Evolutionary conservation across 1,140 invertebrate species (phyloP), one percentile per base, ranked within the genome.

Genomic region (Drosophila parabipectinata): DNA sequence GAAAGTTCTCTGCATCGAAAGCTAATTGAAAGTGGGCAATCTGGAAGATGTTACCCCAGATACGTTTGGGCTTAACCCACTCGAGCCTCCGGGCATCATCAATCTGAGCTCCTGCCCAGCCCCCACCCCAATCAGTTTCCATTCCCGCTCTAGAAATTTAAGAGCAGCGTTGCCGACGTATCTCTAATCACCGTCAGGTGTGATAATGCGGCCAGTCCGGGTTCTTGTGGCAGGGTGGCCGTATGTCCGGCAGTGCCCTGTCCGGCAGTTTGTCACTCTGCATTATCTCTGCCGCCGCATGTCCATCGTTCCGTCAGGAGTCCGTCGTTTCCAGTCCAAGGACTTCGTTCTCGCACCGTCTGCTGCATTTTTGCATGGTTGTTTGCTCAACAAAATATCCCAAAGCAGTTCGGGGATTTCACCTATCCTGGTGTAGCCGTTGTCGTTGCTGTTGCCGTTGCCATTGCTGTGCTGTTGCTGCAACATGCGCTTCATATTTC

Each of bases 361-460:
- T 74, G 78, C 52, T 81, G 77, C 74, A 81, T 81, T 87, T 87
- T 77, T 81, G 74, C 82, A 78, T 78, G 76, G 56, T 41, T 74
- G 81, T 87, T 76, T 81, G 81, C 60, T 75, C 82, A 67, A 61
- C 73, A 74, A 77, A 84, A 85, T 85, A 64, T 74, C 81, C 81
- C 55, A 53, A 87, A 87, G 77, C 82, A 87, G 77, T 85, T 71
- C 51, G 52, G 60, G 67, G 62, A 64, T 76, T 84, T 76, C 53
- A 76, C 58, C 72, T 48, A 44, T 59, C 66, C 34, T 56, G 50
- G n/a, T 45, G 41, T 15, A 15, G 28, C 34, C 51, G 37, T 7
- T 37, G 28, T 28, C 51, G 37, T 9, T 37, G 54, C 51, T 62
- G 37, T 44, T 24, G 48, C 34, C 12, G 39, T 44, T 44, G 39